Conservation (phyloP, 2,797 vertebrate species). For the Zalophus californianus region DNA sequence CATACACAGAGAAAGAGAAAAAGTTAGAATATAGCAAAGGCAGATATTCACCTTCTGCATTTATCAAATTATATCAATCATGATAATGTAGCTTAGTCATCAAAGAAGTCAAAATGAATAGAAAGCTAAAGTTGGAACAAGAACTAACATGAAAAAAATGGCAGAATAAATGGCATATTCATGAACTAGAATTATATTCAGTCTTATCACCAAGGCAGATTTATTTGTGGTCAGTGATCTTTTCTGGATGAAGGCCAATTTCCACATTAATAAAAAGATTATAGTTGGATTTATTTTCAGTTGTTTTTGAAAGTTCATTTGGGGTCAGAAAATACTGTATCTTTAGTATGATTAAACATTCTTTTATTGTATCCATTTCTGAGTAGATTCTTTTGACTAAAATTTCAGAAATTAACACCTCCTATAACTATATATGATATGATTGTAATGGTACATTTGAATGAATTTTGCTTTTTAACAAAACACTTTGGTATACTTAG, state of each 20-base stretch:
- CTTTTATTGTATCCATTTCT: background rate
- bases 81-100: background rate
- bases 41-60: background rate
- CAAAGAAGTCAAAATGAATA: slow-evolving; percentile 8
- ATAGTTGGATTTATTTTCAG: background rate
- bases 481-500: background rate
- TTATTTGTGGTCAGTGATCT: background rate
- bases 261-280: background rate
- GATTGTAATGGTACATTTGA: background rate
- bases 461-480: slow-evolving; percentile 23
- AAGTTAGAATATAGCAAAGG: background rate
- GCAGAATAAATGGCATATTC: background rate
- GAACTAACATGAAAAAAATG: background rate
- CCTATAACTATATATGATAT: background rate
- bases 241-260: background rate
- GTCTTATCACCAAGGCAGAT: background rate
- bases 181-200: background rate
- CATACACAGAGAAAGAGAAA: background rate
- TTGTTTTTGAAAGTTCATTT: background rate
- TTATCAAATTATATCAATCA: background rate
- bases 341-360: background rate
- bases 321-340: background rate
- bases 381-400: background rate
- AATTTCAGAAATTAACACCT: slow-evolving; percentile 26
- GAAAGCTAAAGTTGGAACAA: background rate